Evolutionary conservation across 1,140 invertebrate genomes (phyloP).

Genomic region (Papilio polytes): DNA sequence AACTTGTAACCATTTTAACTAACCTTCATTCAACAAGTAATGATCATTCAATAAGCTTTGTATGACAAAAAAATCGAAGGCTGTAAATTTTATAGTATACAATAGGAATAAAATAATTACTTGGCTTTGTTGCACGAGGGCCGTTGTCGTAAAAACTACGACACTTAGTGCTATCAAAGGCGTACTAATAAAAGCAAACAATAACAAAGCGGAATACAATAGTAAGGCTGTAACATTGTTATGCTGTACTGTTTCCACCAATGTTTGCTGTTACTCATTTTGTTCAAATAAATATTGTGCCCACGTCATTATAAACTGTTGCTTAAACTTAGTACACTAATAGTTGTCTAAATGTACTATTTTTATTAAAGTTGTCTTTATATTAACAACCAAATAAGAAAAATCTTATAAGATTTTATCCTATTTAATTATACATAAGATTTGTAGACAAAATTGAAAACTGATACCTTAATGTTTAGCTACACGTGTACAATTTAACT

Average conservation of each 20-base stretch:
- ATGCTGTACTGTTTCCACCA: conserved; percentile 57
- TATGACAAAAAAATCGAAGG: conserved; percentile 21
- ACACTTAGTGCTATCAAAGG: conserved; percentile 70
- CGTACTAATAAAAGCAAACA: conserved; percentile 70
- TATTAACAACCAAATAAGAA: too few relatives aligned
- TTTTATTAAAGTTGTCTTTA: too few relatives aligned
- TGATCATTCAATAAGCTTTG: conserved; percentile 16
- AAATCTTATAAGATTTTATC: too few relatives aligned
- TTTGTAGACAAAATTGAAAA: too few relatives aligned
- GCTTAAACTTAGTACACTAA: neutral
- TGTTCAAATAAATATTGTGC: conserved; percentile 46
- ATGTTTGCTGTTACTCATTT: conserved; percentile 53
- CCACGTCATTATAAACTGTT: conserved; percentile 33
- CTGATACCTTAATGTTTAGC: too few relatives aligned
- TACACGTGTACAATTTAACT: too few relatives aligned
- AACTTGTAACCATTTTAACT: neutral
- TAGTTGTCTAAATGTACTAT: neutral
- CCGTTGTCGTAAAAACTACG: conserved; percentile 67
- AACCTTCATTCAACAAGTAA: neutral
- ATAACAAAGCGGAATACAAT: conserved; percentile 65
- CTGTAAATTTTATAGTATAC: conserved; percentile 23
- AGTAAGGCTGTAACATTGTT: conserved; percentile 61
- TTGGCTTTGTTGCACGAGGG: conserved; percentile 42
- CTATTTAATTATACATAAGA: too few relatives aligned
- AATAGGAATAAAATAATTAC: conserved; percentile 40